Base-by-base conservation (phyloP, 2,797 vertebrate genomes). In the Acipenser ruthenus region DNA sequence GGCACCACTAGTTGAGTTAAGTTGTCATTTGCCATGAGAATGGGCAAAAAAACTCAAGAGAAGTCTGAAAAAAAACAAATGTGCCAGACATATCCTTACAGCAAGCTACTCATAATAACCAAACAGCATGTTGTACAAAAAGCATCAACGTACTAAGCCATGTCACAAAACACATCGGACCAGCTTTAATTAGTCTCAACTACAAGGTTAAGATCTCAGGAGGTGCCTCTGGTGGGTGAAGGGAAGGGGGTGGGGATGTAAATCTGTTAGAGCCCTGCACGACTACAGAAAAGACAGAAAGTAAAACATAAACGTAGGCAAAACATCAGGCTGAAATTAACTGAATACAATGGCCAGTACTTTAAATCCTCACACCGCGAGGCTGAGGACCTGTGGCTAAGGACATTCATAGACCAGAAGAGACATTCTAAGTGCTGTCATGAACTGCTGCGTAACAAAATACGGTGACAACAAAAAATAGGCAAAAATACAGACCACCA, bases 171-270 rank as follows among this genome's bases (percentile, higher is more conserved):
- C 63, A 58, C 48, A 68, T 62, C 60, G 52, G n/a, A 58, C 10
- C 56, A 18, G 48, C 56, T 18, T 56, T 70, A 70, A 70, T 70
- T 67, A 67, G 62, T 60, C 66, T 64, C 50, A 48, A 10, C 50
- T 13, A n/a, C 62, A 12, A 60, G 65, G 50, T 49, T 18, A 51
- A 10, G 65, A 11, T 4, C 6, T 7, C 61, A 51, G 15, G 7
- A 56, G 60, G 64, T 7, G 53, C 23, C 15, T 59, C 8, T 50
- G 47, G 50, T 48, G 49, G 37, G 53, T 4, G 52, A 37, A 37
- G 23, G 23, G 23, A 37, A 37, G 23, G 23, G 23, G 23, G 23
- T 1, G 23, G 23, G 23, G 23, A 37, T 37, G 23, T 53, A n/a
- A 55, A n/a, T 10, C 9, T 9, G n/a, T 9, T 8, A 55, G 9